These are phyloP conservation scores for Diploscapter pachys DNA, from an alignment of 1,140 invertebrate genomes.

Conservation along the genomic window DNA sequence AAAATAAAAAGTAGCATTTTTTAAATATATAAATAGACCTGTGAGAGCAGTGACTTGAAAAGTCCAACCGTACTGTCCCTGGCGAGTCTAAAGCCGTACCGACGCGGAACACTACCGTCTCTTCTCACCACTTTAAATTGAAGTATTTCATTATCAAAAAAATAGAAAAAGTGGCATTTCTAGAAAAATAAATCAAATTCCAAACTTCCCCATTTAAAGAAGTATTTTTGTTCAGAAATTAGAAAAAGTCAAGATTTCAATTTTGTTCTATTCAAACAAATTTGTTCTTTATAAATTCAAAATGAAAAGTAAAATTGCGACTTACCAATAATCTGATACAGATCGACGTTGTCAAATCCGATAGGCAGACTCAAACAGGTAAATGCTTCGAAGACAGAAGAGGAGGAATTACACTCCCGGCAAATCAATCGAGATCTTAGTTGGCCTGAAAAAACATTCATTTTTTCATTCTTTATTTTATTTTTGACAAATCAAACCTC, in stretches of 20 bases:
- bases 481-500: conserved; percentile 64
- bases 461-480: conserved; percentile 73
- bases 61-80: conserved; percentile 68
- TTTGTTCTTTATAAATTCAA: too few relatives aligned
- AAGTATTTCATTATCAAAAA: conserved; percentile 42
- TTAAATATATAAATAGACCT: too few relatives aligned
- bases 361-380: conserved; percentile 81
- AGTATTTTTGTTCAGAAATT: too few relatives aligned
- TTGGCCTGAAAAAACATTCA: conserved; percentile 69
- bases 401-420: conserved; percentile 28
- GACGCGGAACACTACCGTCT: conserved; percentile 75
- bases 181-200: not conserved
- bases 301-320: conserved; percentile 10
- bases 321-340: conserved; percentile 72
- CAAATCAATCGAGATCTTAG: conserved; percentile 79
- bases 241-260: too few relatives aligned
- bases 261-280: too few relatives aligned
- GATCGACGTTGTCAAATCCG: conserved; percentile 70
- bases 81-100: conserved; percentile 76
- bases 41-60: conserved; percentile 14
- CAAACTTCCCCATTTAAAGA: too few relatives aligned
- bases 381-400: conserved; percentile 80
- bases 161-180: conserved; percentile 1
- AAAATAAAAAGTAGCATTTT: too few relatives aligned
- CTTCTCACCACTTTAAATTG: conserved; percentile 69